Evolutionary conservation across 2,113 vertebrate species (phyloP).

Genomic region (Tragelaphus strepsiceros): DNA sequence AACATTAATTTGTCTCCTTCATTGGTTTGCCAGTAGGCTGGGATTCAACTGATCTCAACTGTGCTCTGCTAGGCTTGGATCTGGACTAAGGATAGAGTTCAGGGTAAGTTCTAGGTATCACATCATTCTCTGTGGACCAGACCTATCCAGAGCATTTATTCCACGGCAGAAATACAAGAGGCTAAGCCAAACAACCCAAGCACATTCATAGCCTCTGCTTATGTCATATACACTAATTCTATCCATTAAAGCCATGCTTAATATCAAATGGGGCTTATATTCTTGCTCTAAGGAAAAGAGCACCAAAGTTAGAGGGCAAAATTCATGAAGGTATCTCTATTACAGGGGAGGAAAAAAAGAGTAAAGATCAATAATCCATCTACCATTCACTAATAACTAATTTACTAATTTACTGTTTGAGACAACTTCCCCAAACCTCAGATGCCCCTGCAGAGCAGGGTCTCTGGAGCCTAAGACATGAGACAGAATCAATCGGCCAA

Average conservation of each 20-base stretch:
- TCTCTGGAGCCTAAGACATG: neutral
- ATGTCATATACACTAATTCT: neutral
- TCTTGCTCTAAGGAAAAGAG: neutral
- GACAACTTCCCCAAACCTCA: constrained; percentile 40
- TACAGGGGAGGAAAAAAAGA: constrained; percentile 13
- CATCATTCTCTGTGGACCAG: neutral
- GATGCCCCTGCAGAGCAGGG: neutral
- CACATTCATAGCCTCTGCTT: neutral
- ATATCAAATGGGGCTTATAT: neutral
- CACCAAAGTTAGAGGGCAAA: neutral
- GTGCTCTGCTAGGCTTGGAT: neutral
- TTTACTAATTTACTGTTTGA: constrained; percentile 46
- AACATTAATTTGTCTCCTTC: neutral
- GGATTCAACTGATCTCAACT: neutral
- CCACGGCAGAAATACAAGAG: neutral
- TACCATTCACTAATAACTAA: constrained; percentile 40
- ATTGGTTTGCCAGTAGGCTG: neutral
- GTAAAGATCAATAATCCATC: constrained; percentile 31
- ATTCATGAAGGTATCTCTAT: neutral
- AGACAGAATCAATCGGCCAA: constrained; percentile 44
- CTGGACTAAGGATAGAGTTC: neutral
- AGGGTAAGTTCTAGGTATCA: neutral
- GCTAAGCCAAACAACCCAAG: neutral
- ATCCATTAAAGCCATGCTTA: neutral
- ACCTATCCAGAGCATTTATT: neutral